Evolutionary conservation across 2,113 vertebrate species (phyloP).

Genomic region (Pelecanoides urinatrix): DNA sequence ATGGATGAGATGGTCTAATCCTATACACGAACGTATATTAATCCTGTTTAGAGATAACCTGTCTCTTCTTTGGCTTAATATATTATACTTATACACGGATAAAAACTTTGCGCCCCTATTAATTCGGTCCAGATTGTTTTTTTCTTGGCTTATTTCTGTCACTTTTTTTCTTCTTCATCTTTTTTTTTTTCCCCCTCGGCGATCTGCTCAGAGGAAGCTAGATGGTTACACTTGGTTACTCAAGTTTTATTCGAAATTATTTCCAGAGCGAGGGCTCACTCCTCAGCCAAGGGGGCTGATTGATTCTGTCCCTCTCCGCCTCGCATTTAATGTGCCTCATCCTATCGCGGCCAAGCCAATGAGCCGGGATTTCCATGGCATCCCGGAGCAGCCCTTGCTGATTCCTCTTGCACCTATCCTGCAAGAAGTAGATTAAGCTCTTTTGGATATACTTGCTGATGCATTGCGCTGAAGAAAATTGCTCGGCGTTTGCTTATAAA

Average conservation of each 20-base stretch:
- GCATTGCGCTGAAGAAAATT: conserved; percentile 61
- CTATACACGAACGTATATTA: conserved; percentile 60
- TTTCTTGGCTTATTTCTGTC: background rate
- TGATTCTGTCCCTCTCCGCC: background rate
- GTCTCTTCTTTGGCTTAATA: conserved; percentile 27
- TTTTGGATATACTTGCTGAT: conserved; percentile 55
- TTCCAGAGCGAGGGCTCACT: background rate
- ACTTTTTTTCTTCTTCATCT: too few relatives aligned
- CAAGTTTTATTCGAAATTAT: conserved; percentile 46
- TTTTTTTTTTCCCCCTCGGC: too few relatives aligned
- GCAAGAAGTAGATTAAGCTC: conserved; percentile 48
- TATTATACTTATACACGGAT: background rate
- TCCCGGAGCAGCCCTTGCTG: background rate
- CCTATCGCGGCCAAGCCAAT: background rate
- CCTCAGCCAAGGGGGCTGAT: background rate
- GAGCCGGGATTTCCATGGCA: conserved; percentile 13
- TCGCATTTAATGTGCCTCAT: background rate
- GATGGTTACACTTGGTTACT: conserved; percentile 2
- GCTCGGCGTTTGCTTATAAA: conserved; percentile 58
- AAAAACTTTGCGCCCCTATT: background rate
- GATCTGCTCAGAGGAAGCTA: background rate
- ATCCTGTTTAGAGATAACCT: conserved; percentile 67
- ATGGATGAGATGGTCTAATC: conserved; percentile 61
- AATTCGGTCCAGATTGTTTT: background rate
- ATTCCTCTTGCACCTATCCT: background rate